These are phyloP conservation scores for Paramormyrops hopkinsi DNA, from an alignment of 2,797 vertebrate species.

Conservation along the genomic window DNA sequence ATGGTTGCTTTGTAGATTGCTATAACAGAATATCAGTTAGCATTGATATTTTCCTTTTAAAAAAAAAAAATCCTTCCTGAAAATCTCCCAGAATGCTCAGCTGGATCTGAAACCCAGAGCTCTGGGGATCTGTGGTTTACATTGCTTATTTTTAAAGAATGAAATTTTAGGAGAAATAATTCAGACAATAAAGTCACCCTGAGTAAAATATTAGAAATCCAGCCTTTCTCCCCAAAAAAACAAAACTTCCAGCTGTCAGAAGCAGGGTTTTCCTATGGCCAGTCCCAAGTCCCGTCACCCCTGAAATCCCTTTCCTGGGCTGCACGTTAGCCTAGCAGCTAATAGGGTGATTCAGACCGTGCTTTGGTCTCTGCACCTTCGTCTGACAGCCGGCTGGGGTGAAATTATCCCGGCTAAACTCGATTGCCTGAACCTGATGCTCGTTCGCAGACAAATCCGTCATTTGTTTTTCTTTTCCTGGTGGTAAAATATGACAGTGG, in stretches of 20 bases:
- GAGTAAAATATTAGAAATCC: not conserved
- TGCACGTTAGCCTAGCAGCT: not conserved
- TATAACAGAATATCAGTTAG: not conserved
- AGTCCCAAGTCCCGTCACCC: not conserved
- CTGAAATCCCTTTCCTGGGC: not conserved
- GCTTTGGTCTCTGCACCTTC: not conserved
- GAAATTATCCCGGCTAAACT: not conserved
- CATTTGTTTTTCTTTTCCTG: not conserved
- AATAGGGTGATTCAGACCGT: not conserved
- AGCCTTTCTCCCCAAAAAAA: not conserved
- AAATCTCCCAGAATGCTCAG: constrained; percentile 6
- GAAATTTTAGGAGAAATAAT: constrained; percentile 6
- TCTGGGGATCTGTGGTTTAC: not conserved
- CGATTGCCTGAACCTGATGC: not conserved
- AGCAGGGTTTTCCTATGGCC: not conserved
- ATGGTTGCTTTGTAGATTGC: not conserved
- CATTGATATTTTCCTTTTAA: not conserved
- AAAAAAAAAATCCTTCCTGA: not conserved
- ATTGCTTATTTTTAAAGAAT: not conserved
- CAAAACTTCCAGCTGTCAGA: not conserved
- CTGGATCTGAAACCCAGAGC: not conserved
- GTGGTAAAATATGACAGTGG: constrained; percentile 3
- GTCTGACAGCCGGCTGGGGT: not conserved
- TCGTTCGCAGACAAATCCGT: not conserved
- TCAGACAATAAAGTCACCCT: not conserved